Evolutionary conservation across 2,113 vertebrate species (phyloP), one percentile per base, ranked within the genome.

Genomic region (Podarcis raffonei): DNA sequence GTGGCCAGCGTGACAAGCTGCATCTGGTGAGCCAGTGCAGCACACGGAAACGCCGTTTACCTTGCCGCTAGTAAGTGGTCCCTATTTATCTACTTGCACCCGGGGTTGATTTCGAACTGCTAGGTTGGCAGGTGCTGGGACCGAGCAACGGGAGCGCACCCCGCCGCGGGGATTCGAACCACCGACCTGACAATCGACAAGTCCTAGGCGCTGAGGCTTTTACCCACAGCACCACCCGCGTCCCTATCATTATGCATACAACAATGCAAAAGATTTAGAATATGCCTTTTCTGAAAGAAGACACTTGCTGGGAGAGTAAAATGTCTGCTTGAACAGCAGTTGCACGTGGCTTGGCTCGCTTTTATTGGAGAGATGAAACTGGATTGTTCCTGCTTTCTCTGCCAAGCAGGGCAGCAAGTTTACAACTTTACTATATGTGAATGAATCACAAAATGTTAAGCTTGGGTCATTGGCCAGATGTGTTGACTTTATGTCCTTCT

Each of bases 231-330:
- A 4, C 37, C 37, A 37, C 37, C 37, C 4, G 37, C 37, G 37
- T 37, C 37, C 37, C 37, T 37, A 83, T 3, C 81, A 62, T 20
- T 62, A 90, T 62, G 84, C 84, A 20, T 82, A 62, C 62, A 89
- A 78, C 81, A 53, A 89, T 59, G 25, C 30, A 87, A 76, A 91
- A 90, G 6, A 69, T 86, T 85, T 80, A 87, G 18, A 9, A 30
- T 32, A 65, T 42, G 81, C 48, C 59, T 91, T 87, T 94, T 89
- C 80, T 89, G 59, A 91, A 91, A 89, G 62, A 57, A 90, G 11
- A 81, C 32, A 4, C 74, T 35, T 84, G 66, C 48, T 9, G n/a
- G 90, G 79, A 27, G 68, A 35, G 80, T 91, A 62, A 83, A 91
- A 78, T 66, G 65, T 62, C 6, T 88, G 82, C 2, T 27, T 87